phyloP scores from a whole-genome alignment of 2,797 vertebrate genomes.

The Vespertilio murinus region DNA sequence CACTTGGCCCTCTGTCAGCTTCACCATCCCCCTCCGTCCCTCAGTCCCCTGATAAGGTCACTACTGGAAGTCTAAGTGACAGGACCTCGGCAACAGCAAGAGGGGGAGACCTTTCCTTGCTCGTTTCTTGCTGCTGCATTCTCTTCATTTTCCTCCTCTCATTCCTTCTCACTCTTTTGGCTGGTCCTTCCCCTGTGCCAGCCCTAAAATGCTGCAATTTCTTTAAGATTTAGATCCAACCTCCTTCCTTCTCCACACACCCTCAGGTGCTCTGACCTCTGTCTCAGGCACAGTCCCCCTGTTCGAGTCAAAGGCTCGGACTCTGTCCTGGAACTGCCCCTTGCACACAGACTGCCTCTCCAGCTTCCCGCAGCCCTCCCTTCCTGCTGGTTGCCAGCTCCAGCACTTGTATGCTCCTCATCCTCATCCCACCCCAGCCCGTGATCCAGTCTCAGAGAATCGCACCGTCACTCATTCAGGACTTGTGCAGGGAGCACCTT shows the following conservation, averaged over 20 bases:
- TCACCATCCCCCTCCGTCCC: rapidly evolving
- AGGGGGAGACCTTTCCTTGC: not conserved
- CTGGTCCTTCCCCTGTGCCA: not conserved
- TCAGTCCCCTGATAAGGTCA: not conserved
- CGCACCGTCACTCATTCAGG: not conserved
- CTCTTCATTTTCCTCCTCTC: not conserved
- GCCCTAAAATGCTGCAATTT: not conserved
- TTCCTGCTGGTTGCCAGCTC: not conserved
- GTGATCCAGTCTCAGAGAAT: not conserved
- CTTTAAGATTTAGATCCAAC: not conserved
- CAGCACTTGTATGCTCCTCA: not conserved
- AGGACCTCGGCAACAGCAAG: not conserved
- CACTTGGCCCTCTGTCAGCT: not conserved
- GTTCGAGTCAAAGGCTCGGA: not conserved
- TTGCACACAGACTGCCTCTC: too few relatives aligned
- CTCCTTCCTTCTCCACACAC: not conserved
- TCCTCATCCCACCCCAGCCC: not conserved
- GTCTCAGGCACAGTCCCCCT: not conserved
- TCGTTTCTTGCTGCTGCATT: rapidly evolving
- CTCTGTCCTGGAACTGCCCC: not conserved
- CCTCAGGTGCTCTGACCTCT: not conserved
- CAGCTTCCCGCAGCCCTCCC: not conserved
- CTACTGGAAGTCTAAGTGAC: not conserved
- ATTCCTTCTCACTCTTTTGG: not conserved
- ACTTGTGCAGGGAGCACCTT: not conserved